Conservation (phyloP, 2,797 vertebrate species). For the Takifugu ocellatus region DNA sequence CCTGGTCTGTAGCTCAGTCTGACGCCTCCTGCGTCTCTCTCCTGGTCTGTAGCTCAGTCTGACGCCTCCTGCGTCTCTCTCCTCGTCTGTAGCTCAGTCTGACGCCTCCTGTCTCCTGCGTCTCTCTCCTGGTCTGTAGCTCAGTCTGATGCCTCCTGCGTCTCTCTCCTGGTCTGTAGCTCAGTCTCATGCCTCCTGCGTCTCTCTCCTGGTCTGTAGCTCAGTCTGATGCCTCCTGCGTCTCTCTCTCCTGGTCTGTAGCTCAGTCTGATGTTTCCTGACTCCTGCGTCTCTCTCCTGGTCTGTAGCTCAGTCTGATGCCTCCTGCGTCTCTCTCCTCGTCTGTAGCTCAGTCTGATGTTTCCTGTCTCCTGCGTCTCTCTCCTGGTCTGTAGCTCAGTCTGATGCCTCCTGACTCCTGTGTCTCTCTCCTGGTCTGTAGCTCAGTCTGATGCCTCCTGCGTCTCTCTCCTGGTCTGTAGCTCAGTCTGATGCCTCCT, state of each 20-base stretch:
- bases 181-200: conserved; percentile 82
- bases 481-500: conserved; percentile 83
- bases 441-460: conserved; percentile 83
- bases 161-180: too few relatives aligned
- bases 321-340: too few relatives aligned
- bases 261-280: conserved; percentile 83
- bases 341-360: conserved; percentile 82
- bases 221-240: conserved; percentile 82
- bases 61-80: conserved; percentile 83
- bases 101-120: conserved; percentile 83
- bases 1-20: too few relatives aligned
- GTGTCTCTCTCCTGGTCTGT: too few relatives aligned
- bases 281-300: too few relatives aligned
- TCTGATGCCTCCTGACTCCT: conserved; percentile 81
- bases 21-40: conserved; percentile 83
- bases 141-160: conserved; percentile 79
- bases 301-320: conserved; percentile 82
- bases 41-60: too few relatives aligned
- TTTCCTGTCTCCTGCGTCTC: conserved; percentile 78
- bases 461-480: too few relatives aligned
- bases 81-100: too few relatives aligned
- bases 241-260: too few relatives aligned
- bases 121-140: too few relatives aligned
- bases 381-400: too few relatives aligned
- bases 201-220: too few relatives aligned